These are phyloP conservation scores for Caloenas nicobarica DNA, from an alignment of 2,113 vertebrate genomes.

Conservation along the genomic window DNA sequence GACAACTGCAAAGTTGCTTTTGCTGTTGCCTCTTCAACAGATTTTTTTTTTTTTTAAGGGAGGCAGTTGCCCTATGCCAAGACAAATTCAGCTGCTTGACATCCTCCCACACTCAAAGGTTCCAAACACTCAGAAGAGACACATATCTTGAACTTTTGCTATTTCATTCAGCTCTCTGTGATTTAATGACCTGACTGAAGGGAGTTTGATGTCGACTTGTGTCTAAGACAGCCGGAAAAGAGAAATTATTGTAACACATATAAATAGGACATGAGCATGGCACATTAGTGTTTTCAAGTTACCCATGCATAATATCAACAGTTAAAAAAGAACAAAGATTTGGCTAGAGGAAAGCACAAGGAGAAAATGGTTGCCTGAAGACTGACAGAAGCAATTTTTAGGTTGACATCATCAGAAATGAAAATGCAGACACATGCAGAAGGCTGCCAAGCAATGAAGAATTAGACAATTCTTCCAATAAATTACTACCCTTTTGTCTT, in stretches of 20 bases:
- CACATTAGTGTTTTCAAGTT: not conserved
- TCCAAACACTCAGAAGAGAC: not conserved
- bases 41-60: not conserved
- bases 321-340: not conserved
- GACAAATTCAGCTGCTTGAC: not conserved
- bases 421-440: not conserved
- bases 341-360: not conserved
- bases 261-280: not conserved
- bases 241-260: not conserved
- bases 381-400: not conserved
- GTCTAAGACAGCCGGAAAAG: not conserved
- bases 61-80: not conserved
- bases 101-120: not conserved
- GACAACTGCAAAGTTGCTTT: not conserved
- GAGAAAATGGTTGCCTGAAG: not conserved
- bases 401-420: not conserved
- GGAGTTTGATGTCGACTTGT: not conserved
- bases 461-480: not conserved
- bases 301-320: not conserved
- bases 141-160: not conserved
- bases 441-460: not conserved
- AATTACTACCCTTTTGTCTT: not conserved
- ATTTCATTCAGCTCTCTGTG: not conserved
- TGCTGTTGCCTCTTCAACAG: not conserved
- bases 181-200: not conserved